Evolutionary conservation across 2,797 vertebrate species (phyloP).

Genomic region (Neoniphon sammara): DNA sequence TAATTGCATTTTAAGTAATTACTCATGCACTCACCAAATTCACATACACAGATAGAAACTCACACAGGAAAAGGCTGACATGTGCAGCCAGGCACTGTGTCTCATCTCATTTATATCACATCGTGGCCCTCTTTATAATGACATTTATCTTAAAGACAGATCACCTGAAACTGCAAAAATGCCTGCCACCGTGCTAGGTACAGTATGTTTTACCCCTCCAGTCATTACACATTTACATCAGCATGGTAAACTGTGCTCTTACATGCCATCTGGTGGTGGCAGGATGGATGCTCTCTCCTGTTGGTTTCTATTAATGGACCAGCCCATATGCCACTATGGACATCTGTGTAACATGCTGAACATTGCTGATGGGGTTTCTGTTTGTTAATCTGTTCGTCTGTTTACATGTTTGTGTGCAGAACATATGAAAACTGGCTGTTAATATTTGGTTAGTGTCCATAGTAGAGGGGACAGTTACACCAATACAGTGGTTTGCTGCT

Average conservation of each 20-base stretch:
- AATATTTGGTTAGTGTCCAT: background rate
- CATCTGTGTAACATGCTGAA: background rate
- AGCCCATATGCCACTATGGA: background rate
- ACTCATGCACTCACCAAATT: background rate
- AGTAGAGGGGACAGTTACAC: background rate
- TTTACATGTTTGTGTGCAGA: background rate
- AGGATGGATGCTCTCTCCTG: background rate
- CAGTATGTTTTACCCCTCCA: constrained; percentile 9
- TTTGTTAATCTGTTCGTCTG: background rate
- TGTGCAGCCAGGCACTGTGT: background rate
- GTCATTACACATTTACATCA: constrained; percentile 14
- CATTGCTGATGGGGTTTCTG: background rate
- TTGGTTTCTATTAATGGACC: background rate
- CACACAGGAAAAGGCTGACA: background rate
- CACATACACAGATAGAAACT: background rate
- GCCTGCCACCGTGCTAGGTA: background rate
- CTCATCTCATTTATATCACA: no score
- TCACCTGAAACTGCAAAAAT: background rate
- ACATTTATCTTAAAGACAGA: background rate
- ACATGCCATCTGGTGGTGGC: constrained; percentile 72
- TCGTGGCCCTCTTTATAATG: background rate
- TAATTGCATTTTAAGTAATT: background rate
- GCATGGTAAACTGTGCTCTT: constrained; percentile 36
- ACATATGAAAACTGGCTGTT: constrained; percentile 5
- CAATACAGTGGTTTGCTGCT: background rate